Conservation (phyloP, 2,888 invertebrate species). For the Drosophila prolongata region DNA sequence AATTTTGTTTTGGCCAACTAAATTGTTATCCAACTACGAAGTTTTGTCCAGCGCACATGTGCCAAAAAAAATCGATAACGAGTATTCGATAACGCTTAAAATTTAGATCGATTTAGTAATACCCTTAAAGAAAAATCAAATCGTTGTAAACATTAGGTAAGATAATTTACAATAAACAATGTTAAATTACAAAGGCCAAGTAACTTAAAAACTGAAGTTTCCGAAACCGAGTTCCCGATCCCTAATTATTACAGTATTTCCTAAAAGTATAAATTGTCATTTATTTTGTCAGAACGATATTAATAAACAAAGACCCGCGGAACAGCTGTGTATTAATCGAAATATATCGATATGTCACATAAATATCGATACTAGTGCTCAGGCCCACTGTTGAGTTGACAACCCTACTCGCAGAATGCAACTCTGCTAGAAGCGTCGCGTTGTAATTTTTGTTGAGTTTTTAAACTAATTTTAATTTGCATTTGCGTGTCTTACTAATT, state of each 20-base stretch:
- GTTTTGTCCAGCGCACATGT: constrained; percentile 26
- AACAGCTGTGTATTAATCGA: neutral
- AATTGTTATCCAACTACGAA: constrained; percentile 31
- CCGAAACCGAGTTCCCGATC: too few relatives aligned
- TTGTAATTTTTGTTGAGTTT: constrained; percentile 70
- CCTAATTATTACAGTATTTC: too few relatives aligned
- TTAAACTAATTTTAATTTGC: constrained; percentile 36
- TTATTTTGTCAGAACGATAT: too few relatives aligned
- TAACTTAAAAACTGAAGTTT: neutral
- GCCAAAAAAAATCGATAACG: constrained; percentile 1
- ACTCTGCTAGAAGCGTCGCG: constrained; percentile 57
- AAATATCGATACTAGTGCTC: neutral
- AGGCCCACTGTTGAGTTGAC: neutral
- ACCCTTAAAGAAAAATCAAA: too few relatives aligned
- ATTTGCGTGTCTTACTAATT: constrained; percentile 39
- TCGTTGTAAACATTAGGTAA: too few relatives aligned
- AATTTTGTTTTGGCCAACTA: neutral
- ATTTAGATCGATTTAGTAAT: neutral
- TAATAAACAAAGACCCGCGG: too few relatives aligned
- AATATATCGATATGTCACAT: neutral
- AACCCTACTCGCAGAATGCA: constrained; percentile 1
- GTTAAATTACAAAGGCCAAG: too few relatives aligned
- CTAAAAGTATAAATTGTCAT: too few relatives aligned
- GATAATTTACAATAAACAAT: too few relatives aligned
- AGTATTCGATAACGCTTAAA: neutral